These are phyloP conservation scores for Sesamia nonagrioides DNA, from an alignment of 1,140 invertebrate species.

Conservation along the genomic window DNA sequence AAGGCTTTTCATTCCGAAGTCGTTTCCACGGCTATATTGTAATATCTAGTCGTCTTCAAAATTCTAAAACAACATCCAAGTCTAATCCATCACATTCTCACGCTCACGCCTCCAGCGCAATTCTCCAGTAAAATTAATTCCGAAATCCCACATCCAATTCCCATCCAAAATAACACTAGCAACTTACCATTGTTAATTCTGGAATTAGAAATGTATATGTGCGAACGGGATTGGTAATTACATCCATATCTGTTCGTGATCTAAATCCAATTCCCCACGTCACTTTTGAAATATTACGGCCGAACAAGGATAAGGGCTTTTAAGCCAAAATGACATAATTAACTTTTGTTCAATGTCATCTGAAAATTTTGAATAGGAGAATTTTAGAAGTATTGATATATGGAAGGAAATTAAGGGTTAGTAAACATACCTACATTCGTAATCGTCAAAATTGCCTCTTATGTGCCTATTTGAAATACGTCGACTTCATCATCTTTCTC, in stretches of 20 bases:
- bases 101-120: too few relatives aligned
- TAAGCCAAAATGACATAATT: not conserved
- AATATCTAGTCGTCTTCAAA: too few relatives aligned
- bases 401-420: too few relatives aligned
- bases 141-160: not conserved
- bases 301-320: slow-evolving; percentile 2
- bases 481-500: too few relatives aligned
- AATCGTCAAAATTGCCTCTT: too few relatives aligned
- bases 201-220: not conserved
- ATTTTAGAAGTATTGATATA: not conserved
- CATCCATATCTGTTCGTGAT: not conserved
- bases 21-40: too few relatives aligned
- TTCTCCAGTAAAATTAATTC: too few relatives aligned
- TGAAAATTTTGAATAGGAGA: not conserved
- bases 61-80: too few relatives aligned
- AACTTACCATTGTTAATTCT: not conserved
- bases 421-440: too few relatives aligned
- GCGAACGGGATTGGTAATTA: not conserved
- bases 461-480: too few relatives aligned
- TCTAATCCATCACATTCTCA: too few relatives aligned
- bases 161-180: not conserved
- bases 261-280: slow-evolving; percentile 17
- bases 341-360: slow-evolving; percentile 9
- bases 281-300: slow-evolving; percentile 24
- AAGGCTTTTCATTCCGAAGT: too few relatives aligned